A percentile compares a stretch with the other conserved stretches of the same genome.
Conservation (phyloP, 2,888 invertebrate species). For the Monopis laevigella region DNA sequence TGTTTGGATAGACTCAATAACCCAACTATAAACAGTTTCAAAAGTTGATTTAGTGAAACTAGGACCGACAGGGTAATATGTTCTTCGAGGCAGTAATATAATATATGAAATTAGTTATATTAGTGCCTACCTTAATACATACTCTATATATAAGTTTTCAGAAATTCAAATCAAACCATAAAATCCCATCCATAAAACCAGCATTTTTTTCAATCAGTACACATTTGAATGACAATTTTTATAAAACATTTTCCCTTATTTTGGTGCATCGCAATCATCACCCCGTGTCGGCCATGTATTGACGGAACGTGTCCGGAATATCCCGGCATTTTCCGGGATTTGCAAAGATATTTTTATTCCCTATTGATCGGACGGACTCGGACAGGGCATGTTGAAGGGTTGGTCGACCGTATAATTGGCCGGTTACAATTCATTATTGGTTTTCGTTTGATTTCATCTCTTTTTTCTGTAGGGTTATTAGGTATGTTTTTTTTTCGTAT, state of each 20-base stretch:
- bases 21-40: too few species aligned
- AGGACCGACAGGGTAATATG: too few species aligned
- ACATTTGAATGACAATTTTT: slow-evolving; percentile 8
- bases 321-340: slow-evolving; percentile 49
- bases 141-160: too few species aligned
- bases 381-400: slow-evolving; percentile 45
- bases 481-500: too few species aligned
- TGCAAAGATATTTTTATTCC: slow-evolving; percentile 57
- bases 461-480: not conserved
- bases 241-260: slow-evolving; percentile 9
- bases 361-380: slow-evolving; percentile 39
- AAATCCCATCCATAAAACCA: too few species aligned
- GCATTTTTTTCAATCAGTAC: slow-evolving; percentile 11
- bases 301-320: slow-evolving; percentile 60
- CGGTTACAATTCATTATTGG: slow-evolving; percentile 61
- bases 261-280: slow-evolving; percentile 60
- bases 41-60: too few species aligned
- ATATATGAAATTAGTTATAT: too few species aligned
- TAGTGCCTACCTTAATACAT: too few species aligned
- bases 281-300: slow-evolving; percentile 53
- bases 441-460: slow-evolving; percentile 4
- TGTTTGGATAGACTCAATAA: too few species aligned
- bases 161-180: too few species aligned
- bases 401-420: slow-evolving; percentile 57
- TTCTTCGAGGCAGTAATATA: too few species aligned